Base-by-base conservation (phyloP, 2,797 vertebrate species). In the Steatocranus sp. region DNA sequence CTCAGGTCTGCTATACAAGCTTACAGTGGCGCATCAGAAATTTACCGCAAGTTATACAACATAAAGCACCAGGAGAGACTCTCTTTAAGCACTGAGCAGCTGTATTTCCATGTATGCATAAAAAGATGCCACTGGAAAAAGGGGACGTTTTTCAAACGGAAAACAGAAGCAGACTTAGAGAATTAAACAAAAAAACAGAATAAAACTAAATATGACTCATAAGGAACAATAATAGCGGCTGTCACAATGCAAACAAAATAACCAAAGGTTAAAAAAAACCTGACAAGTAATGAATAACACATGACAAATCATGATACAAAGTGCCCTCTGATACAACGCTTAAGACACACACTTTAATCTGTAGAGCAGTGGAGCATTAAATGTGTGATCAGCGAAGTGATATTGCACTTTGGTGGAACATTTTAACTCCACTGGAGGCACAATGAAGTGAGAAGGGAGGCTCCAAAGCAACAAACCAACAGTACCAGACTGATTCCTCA, bases 11-110 rank as follows among this genome's bases (percentile, higher is more conserved):
- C 49, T 83, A 49, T 84, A 86, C 79, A 76, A 75, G 83, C 86
- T 93, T 91, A 89, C 83, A 83, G 73, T 17, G 32, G 79, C 6
- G 30, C 32, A 6, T 7, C 87, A 87, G 87, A 94, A 92, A 91
- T 93, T 92, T 92, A 93, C 91, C 88, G 80, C 83, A 14, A 76
- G 82, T 74, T 78, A 83, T 90, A 88, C 92, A 94, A 85, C 83
- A 90, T 75, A 78, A 79, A 66, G 75, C 75, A 18, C 5, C 15
- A 15, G 50, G 50, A 78, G 76, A 83, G 82, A 83, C 43, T 75
- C 51, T 48, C 41, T 25, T 61, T 75, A 70, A 74, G 23, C 80
- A 32, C 76, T 1, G n/a, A 75, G 61, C 54, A 20, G 68, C 43
- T 73, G 43, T 48, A 73, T 48, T 73, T 30, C 43, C 41, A 73